phyloP scores from a whole-genome alignment of 2,797 vertebrate genomes.

The Poeciliopsis turneri region DNA sequence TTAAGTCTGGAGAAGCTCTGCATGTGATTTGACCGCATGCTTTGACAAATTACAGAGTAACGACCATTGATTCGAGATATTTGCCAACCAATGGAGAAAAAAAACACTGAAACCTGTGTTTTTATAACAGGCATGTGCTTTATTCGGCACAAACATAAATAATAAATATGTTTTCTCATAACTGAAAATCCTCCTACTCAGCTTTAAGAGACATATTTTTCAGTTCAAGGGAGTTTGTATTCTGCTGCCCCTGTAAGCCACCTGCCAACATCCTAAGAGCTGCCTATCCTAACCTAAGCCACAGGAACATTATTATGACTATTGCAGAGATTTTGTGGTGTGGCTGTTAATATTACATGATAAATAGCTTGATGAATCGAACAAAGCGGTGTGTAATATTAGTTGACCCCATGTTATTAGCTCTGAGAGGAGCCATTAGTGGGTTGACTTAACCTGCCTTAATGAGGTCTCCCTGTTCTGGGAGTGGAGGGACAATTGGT shows the following conservation, averaged over 20 bases:
- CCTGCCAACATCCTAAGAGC: conserved; percentile 54
- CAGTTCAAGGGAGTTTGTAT: conserved; percentile 31
- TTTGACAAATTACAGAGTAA: conserved; percentile 47
- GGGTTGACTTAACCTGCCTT: conserved; percentile 79
- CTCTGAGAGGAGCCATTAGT: conserved; percentile 80
- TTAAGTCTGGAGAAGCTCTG: conserved; percentile 64
- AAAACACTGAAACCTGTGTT: conserved; percentile 29
- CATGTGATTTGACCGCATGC: conserved; percentile 64
- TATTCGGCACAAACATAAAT: conserved; percentile 4
- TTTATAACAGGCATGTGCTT: conserved; percentile 34
- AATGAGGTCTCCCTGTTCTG: conserved; percentile 79
- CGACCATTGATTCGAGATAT: conserved; percentile 56
- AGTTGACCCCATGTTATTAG: conserved; percentile 78
- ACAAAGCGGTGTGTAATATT: conserved; percentile 78
- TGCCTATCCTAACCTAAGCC: conserved; percentile 60
- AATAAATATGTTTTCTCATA: neutral
- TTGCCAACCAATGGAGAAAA: conserved; percentile 29
- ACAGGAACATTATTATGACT: conserved; percentile 65
- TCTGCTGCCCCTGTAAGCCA: conserved; percentile 54
- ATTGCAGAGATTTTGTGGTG: conserved; percentile 66
- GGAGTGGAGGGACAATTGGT: conserved; percentile 66
- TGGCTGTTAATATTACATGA: conserved; percentile 76
- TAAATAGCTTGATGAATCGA: conserved; percentile 75
- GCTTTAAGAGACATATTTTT: conserved; percentile 61
- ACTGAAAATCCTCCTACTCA: neutral